phyloP scores from a whole-genome alignment of 2,797 vertebrate species.

The Brachyalestes nurse region DNA sequence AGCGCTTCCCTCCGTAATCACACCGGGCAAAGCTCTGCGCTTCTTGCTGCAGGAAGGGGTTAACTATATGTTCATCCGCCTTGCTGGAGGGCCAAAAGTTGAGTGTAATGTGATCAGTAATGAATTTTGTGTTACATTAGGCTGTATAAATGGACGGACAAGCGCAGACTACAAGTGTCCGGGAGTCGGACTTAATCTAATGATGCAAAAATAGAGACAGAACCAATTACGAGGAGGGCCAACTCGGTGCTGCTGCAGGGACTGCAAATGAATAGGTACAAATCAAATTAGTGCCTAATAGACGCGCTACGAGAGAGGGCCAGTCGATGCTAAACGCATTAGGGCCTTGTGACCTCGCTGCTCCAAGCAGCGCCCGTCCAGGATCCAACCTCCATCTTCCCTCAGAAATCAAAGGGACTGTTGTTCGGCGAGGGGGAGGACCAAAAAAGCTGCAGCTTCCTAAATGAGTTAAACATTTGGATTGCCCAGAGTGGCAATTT shows the following conservation, averaged over 20 bases:
- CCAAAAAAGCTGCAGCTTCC: constrained; percentile 77
- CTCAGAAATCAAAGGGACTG: constrained; percentile 88
- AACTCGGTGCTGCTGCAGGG: constrained; percentile 91
- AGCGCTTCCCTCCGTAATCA: constrained; percentile 39
- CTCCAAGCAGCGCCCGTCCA: constrained; percentile 85
- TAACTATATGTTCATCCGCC: constrained; percentile 90
- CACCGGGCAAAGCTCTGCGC: constrained; percentile 49
- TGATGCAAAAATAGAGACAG: constrained; percentile 96
- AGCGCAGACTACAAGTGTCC: constrained; percentile 96
- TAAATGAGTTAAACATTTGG: constrained; percentile 87
- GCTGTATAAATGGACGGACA: constrained; percentile 90
- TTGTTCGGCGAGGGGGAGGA: constrained; percentile 82
- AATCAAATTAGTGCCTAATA: constrained; percentile 95
- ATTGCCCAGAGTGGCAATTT: constrained; percentile 72
- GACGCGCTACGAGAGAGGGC: constrained; percentile 88
- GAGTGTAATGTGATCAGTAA: constrained; percentile 99
- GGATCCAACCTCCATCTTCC: constrained; percentile 83
- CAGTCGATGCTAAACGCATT: constrained; percentile 99
- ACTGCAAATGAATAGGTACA: constrained; percentile 97
- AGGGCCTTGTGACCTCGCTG: constrained; percentile 92
- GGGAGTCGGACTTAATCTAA: constrained; percentile 98
- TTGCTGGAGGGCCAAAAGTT: constrained; percentile 79
- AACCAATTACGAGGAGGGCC: constrained; percentile 92
- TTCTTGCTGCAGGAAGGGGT: constrained; percentile 77
- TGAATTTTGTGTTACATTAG: constrained; percentile 99